Percentiles rank a stretch among this genome's conserved stretches.
phyloP scores from a whole-genome alignment of 2,888 invertebrate species.

The Sinhomidia bicolor region DNA sequence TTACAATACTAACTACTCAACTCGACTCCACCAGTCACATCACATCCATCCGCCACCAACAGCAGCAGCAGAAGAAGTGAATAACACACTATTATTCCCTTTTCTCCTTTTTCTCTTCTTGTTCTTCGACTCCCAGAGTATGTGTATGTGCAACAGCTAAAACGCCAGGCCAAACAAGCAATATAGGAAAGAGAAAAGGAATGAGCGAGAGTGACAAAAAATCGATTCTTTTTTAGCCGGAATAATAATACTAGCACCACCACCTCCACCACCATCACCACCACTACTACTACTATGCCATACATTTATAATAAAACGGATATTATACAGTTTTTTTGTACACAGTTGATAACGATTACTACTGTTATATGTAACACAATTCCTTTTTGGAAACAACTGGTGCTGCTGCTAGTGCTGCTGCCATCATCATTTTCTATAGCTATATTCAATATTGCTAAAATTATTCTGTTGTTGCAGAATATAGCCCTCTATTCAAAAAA shows the following conservation, averaged over 20 bases:
- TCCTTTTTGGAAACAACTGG: constrained; percentile 22
- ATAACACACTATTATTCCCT: constrained; percentile 43
- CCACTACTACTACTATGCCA: neutral
- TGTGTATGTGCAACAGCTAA: constrained; percentile 66
- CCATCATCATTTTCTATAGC: too few species aligned
- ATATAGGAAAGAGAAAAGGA: constrained; percentile 4
- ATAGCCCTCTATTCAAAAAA: neutral
- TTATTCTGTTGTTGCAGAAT: neutral
- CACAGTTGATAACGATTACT: constrained; percentile 7
- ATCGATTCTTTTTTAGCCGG: constrained; percentile 67
- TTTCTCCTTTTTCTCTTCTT: constrained; percentile 6
- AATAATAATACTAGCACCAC: neutral
- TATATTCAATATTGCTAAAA: too few species aligned
- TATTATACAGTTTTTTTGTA: constrained; percentile 14
- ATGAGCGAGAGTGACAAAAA: constrained; percentile 63
- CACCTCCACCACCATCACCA: neutral
- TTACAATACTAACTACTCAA: constrained; percentile 8
- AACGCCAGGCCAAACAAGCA: neutral
- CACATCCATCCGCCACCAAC: constrained; percentile 34
- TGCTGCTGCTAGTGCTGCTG: neutral
- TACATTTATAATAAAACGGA: constrained; percentile 1
- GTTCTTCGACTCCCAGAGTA: neutral
- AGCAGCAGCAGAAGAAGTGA: constrained; percentile 41
- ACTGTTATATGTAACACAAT: constrained; percentile 18
- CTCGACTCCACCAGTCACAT: constrained; percentile 43